Base-by-base conservation (phyloP, 2,113 vertebrate genomes). In the Poecile atricapillus region DNA sequence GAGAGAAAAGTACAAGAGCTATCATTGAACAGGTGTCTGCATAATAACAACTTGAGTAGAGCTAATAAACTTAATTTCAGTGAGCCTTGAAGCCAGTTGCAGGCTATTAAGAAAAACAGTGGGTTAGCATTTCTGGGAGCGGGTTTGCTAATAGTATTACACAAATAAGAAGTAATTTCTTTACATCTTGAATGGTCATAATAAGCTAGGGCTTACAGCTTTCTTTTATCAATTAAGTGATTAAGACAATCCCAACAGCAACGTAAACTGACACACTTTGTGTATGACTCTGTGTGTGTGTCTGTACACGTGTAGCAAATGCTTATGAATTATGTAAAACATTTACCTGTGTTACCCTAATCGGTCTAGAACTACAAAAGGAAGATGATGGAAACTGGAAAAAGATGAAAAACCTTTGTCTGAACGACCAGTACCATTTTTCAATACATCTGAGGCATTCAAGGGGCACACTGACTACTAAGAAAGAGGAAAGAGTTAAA, bases 51-150 rank as follows among this genome's bases (percentile, higher is more conserved):
- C 55, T 74, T 59, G 71, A 90, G 47, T 64, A 90, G 71, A 90
- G 76, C 76, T 92, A 96, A 89, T 83, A 89, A 93, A 75, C 44
- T 93, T 92, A 93, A 97, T 96, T 95, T 94, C 92, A 92, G 50
- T 17, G 28, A 93, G 85, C 93, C 94, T 94, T 92, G 92, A 96
- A 96, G 85, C 91, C 90, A 90, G 44, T 65, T 88, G 68, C 55
- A 84, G 77, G 41, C 77, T 94, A 95, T 96, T 92, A 95, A 80
- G 68, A 56, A 89, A 91, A 95, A 81, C 13, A 86, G 74, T 65
- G 22, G 65, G 93, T 95, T 90, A 76, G 88, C 71, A 88, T 88
- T 94, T 58, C 79, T 88, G 64, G 43, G 8, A 95, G 68, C 56
- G 78, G 44, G 52, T 52, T 92, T 87, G 47, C 71, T 89, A 92